phyloP scores from a whole-genome alignment of 2,797 vertebrate species.

The Delichon dasypus region DNA sequence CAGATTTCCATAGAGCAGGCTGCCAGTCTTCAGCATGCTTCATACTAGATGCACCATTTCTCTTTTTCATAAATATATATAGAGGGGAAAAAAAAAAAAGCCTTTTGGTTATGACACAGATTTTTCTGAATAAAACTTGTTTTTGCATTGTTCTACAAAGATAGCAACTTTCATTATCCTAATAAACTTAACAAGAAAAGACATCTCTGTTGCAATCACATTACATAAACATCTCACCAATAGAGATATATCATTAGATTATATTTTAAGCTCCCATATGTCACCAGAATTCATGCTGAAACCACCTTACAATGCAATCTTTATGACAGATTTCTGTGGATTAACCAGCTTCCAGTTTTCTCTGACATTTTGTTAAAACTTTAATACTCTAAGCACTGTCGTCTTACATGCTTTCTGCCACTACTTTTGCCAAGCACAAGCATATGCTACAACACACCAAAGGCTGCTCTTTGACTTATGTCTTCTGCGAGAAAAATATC shows the following conservation, averaged over 20 bases:
- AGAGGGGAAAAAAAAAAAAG: not conserved
- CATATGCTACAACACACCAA: slow-evolving; percentile 66
- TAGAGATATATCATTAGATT: slow-evolving; percentile 72
- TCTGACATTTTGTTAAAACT: slow-evolving; percentile 75
- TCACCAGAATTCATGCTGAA: slow-evolving; percentile 68
- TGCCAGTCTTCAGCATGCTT: not conserved
- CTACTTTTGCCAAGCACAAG: slow-evolving; percentile 56
- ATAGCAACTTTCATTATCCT: slow-evolving; percentile 43
- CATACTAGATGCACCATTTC: not conserved
- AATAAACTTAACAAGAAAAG: slow-evolving; percentile 69
- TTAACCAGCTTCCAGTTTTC: slow-evolving; percentile 70
- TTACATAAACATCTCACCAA: slow-evolving; percentile 71
- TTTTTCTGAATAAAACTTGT: not conserved
- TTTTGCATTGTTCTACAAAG: slow-evolving; percentile 15
- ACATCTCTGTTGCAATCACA: slow-evolving; percentile 62
- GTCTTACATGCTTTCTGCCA: slow-evolving; percentile 68
- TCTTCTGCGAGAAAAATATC: not conserved
- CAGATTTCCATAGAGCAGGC: not conserved
- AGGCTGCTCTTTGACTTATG: not conserved
- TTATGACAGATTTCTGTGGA: slow-evolving; percentile 76
- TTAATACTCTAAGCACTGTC: slow-evolving; percentile 69
- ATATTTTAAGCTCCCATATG: slow-evolving; percentile 77
- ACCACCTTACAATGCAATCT: slow-evolving; percentile 68
- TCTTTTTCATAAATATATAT: not conserved
- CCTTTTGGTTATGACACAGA: not conserved